Evolutionary conservation across 2,113 vertebrate genomes (phyloP).

Genomic region (Myanophis thanlyinensis): DNA sequence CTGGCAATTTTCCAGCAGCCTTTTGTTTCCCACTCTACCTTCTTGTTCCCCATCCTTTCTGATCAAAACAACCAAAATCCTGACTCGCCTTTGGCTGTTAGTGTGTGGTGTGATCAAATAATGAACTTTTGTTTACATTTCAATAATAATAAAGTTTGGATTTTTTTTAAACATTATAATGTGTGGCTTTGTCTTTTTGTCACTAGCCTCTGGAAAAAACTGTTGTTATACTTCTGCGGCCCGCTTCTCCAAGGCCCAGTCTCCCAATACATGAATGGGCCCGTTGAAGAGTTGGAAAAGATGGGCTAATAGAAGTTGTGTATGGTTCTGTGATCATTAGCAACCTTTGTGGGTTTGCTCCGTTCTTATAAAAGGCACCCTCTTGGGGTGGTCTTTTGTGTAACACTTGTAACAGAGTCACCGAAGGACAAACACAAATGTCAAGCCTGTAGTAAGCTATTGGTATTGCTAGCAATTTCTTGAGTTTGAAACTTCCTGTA

Average conservation of each 20-base stretch:
- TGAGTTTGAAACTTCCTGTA: too few species aligned
- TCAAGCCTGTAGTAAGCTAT: too few species aligned
- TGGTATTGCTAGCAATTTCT: too few species aligned
- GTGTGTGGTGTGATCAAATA: constrained; percentile 7
- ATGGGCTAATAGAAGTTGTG: background rate
- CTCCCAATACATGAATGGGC: background rate
- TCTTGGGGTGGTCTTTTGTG: background rate
- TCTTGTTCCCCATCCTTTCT: background rate
- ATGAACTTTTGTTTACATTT: constrained; percentile 22
- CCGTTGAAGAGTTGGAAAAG: background rate
- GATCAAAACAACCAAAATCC: background rate
- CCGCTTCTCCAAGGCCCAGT: too few species aligned
- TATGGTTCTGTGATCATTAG: background rate
- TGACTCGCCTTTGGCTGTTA: background rate
- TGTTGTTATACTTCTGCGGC: background rate
- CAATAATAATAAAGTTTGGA: constrained; percentile 46
- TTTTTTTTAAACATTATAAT: background rate
- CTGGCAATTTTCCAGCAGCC: background rate
- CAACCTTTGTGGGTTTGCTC: background rate
- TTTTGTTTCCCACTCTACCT: background rate
- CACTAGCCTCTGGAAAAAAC: background rate
- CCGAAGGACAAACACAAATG: background rate
- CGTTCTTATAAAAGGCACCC: background rate
- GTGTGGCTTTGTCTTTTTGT: background rate
- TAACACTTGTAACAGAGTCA: background rate